These are phyloP conservation scores for Poecilia picta DNA, from an alignment of 2,797 vertebrate species.

Conservation along the genomic window DNA sequence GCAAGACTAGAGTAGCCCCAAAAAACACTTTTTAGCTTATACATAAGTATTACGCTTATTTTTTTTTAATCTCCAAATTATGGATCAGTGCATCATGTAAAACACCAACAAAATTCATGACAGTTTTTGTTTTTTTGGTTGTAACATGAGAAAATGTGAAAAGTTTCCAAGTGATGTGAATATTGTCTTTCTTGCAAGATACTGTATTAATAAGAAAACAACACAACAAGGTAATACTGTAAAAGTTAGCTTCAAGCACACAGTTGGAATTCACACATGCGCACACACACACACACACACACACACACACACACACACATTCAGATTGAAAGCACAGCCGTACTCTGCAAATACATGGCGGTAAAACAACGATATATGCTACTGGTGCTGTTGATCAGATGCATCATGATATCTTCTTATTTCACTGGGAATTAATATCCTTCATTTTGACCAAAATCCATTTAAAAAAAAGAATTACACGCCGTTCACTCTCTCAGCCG, in stretches of 20 bases:
- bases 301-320: constrained; percentile 54
- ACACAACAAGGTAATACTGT: constrained; percentile 80
- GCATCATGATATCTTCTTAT: constrained; percentile 56
- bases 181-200: background rate
- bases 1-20: background rate
- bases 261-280: constrained; percentile 62
- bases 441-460: constrained; percentile 17
- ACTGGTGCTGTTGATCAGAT: constrained; percentile 68
- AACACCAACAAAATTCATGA: background rate
- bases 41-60: too few relatives aligned
- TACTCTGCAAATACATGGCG: constrained; percentile 61
- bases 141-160: constrained; percentile 5
- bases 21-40: too few relatives aligned
- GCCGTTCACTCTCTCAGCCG: constrained; percentile 31
- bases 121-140: background rate
- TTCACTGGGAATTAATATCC: constrained; percentile 41
- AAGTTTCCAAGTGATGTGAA: background rate
- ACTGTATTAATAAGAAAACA: constrained; percentile 66
- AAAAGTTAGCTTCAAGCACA: constrained; percentile 70
- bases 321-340: constrained; percentile 58
- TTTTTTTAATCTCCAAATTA: too few relatives aligned
- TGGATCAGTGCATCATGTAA: background rate
- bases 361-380: constrained; percentile 72
- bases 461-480: constrained; percentile 2
- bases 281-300: constrained; percentile 36